phyloP scores from a whole-genome alignment of 2,113 vertebrate species.

The Callospermophilus lateralis region DNA sequence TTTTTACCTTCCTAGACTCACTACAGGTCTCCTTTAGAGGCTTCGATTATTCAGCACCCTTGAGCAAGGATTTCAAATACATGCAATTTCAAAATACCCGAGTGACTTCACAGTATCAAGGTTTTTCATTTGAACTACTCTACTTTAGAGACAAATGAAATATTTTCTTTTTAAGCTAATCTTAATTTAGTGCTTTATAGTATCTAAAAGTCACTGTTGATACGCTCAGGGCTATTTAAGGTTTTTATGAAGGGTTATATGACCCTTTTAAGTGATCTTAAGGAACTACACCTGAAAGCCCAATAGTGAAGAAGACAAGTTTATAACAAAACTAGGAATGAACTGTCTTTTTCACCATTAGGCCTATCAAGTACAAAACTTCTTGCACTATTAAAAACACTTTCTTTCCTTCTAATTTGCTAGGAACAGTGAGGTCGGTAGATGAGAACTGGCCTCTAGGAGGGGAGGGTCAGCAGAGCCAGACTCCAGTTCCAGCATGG shows the following conservation, averaged over 20 bases:
- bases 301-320: no score
- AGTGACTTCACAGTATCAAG: neutral
- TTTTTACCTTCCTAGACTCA: neutral
- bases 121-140: conserved; percentile 15
- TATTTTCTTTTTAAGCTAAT: neutral
- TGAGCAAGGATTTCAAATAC: conserved; percentile 19
- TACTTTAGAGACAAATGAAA: neutral
- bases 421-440: neutral
- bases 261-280: neutral
- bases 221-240: neutral
- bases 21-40: neutral
- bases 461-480: neutral
- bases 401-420: neutral
- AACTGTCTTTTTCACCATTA: neutral
- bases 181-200: neutral
- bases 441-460: neutral
- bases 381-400: conserved; percentile 18
- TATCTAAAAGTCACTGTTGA: neutral
- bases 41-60: neutral
- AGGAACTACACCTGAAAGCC: neutral
- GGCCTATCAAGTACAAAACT: neutral
- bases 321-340: no score
- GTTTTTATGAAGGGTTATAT: neutral
- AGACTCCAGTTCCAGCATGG: neutral
- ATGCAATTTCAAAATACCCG: conserved; percentile 1